Percentiles rank a stretch among this genome's conserved stretches.
phyloP scores from a whole-genome alignment of 2,888 invertebrate genomes.

The Cataglyphis livida region DNA sequence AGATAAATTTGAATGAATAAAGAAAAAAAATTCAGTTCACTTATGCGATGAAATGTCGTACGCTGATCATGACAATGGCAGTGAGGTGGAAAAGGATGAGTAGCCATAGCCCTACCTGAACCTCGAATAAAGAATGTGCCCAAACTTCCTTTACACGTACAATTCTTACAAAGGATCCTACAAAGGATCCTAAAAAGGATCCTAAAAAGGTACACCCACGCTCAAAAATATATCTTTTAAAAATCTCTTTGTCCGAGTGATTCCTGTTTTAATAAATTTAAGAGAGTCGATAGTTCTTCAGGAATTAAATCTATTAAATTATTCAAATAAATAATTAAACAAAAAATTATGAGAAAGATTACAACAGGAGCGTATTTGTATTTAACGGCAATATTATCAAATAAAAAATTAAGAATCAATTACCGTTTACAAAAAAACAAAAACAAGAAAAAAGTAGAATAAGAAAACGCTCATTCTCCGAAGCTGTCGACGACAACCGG shows the following conservation, averaged over 20 bases:
- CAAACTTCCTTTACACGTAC: conserved; percentile 49
- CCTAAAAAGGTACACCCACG: conserved; percentile 41
- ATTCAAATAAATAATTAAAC: neutral
- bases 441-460: conserved; percentile 29
- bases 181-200: neutral
- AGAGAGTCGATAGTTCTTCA: neutral
- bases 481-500: conserved; percentile 62
- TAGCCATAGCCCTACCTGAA: neutral
- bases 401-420: conserved; percentile 4
- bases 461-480: conserved; percentile 19
- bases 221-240: conserved; percentile 26
- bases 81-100: neutral
- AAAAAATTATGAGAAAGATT: neutral
- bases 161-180: conserved; percentile 54
- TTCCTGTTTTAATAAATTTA: neutral
- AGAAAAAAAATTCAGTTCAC: neutral
- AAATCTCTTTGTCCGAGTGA: neutral
- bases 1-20: conserved; percentile 42
- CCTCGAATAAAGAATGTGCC: conserved; percentile 46
- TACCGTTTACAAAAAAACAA: too few species aligned
- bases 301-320: neutral
- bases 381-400: neutral
- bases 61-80: conserved; percentile 26
- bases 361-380: neutral
- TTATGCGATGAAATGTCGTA: conserved; percentile 4